Evolutionary conservation across 2,888 invertebrate species (phyloP), one percentile per base, ranked within the genome.

Genomic region (Epinotia ramella): DNA sequence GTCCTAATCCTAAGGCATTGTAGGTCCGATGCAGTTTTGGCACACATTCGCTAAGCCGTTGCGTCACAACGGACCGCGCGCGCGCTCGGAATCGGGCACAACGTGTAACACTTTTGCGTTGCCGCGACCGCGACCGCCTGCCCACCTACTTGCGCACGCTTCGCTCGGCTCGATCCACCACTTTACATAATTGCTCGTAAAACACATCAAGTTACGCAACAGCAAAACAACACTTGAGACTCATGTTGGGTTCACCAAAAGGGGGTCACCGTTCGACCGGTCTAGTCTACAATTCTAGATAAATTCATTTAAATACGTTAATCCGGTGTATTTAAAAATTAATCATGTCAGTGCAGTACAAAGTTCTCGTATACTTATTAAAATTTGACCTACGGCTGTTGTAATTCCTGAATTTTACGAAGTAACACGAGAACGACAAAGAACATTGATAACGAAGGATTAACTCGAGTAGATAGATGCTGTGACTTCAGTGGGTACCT

Each of bases 41-140:
- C 94, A 93, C 89, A 94, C 91, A 93, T 94, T 93, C 88, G 90
- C 88, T 74, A 79, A 73, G 79, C 77, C 77, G 84, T 93, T 92
- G 93, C 93, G 89, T 93, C 89, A 91, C 84, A 77, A 76, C 80
- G 83, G 70, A 53, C 84, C 79, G 82, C 83, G 83, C 84, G 84
- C 79, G 82, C 83, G 83, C 84, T 83, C 84, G 83, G 89, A 88
- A 91, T 89, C 88, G 91, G 87, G 93, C 88, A 88, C 92, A 88
- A 84, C 87, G 89, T 89, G 93, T 93, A 93, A 93, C 91, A 94
- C 93, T 93, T 92, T 91, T 92, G 91, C 92, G 89, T 91, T 89
- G 88, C 90, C 84, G 87, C 81, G 79, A 73, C 90, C 84, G 87
- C 81, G 79, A 73, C 53, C 76, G 78, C 85, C 81, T 81, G 87